Base-by-base conservation (phyloP, 2,888 invertebrate species). In the Pachydiplax longipennis region DNA sequence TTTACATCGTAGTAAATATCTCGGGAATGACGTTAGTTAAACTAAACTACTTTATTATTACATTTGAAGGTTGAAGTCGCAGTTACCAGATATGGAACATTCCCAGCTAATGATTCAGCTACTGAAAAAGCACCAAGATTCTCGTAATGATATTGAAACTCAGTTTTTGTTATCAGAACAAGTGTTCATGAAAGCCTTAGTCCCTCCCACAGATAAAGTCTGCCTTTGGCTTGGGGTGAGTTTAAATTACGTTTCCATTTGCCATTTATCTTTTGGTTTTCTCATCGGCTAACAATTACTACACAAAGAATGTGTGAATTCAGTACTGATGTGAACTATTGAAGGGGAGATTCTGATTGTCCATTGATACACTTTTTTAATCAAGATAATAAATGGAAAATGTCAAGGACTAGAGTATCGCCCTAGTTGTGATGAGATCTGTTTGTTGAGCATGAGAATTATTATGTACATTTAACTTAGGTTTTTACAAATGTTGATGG, bases 141-240 rank as follows among this genome's bases (percentile, higher is more conserved):
- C 94, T 61, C 93, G 94, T 91, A 94, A 95, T 91, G 96, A 97
- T 92, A 95, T 97, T 93, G 97, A 98, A 93, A 98, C 98, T 8
- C 97, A 98, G 93, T 99, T 99, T 94, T 95, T 99, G 92, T 95
- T 99, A 44, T 98, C 98, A 92, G 99, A 99, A 94, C 98, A 99
- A 95, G 97, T 98, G 87, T 97, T 97, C 94, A 96, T 97, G 73
- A 96, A 97, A 95, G 99, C 99, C 0, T 95, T 95, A 93, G 96
- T 99, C 92, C 97, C 97, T 92, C 98, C 99, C 2, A 98, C 98
- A 40, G 96, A 99, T 92, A 98, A 96, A 93, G 99, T 99, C 22
- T 95, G 95, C 91, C 93, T 96, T n/a, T 96, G 96, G 96, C 94
- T 96, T 91, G 96, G 96, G 91, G 95, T 95, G 94, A 94, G 95